Conservation (phyloP, 2,797 vertebrate species). For the Pogonophryne albipinna region DNA sequence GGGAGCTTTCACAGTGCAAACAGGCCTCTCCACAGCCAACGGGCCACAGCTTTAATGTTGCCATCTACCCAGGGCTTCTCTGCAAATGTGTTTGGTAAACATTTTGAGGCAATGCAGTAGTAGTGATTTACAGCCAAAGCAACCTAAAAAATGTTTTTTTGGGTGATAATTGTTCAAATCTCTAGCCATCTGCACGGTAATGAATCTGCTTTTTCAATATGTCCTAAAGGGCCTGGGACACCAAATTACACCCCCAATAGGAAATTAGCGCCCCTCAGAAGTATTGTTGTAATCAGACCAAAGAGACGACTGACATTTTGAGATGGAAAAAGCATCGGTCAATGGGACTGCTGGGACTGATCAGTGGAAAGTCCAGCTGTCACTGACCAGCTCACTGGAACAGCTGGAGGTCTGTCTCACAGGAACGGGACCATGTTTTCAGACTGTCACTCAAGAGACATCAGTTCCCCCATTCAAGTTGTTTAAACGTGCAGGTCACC, state of each 20-base stretch:
- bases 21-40: constrained; percentile 50
- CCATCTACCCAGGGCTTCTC: constrained; percentile 21
- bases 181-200: constrained; percentile 18
- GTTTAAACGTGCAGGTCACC: constrained; percentile 26
- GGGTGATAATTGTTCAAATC: constrained; percentile 10
- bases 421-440: constrained; percentile 47
- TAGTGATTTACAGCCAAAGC: constrained; percentile 8
- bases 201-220: no score
- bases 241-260: constrained; percentile 7
- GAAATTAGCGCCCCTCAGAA: constrained; percentile 24
- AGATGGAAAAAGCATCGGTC: constrained; percentile 54
- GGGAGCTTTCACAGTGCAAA: constrained; percentile 56
- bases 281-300: constrained; percentile 39
- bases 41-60: constrained; percentile 16
- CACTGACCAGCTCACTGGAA: constrained; percentile 48
- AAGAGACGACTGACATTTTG: constrained; percentile 45
- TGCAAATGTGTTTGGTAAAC: constrained; percentile 6
- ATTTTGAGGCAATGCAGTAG: constrained; percentile 2
- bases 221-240: not conserved
- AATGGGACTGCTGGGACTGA: constrained; percentile 39
- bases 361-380: constrained; percentile 56
- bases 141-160: constrained; percentile 12
- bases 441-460: constrained; percentile 44
- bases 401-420: constrained; percentile 60
- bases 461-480: constrained; percentile 5